Base-by-base conservation (phyloP, 2,797 vertebrate species). In the Eremophila alpestris region DNA sequence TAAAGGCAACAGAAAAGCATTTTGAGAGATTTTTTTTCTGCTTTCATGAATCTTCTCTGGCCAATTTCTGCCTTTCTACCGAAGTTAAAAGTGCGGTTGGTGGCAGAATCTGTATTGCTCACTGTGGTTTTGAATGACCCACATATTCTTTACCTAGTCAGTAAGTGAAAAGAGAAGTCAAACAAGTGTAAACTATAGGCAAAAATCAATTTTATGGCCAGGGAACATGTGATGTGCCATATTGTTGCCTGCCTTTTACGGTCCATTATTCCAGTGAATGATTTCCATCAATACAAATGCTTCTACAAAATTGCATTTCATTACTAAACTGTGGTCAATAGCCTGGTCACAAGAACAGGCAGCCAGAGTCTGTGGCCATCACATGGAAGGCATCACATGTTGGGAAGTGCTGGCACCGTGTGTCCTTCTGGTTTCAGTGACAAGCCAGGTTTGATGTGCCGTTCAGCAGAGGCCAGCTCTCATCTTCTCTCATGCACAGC, bases 1-100 rank as follows among this genome's bases (percentile, higher is more conserved):
- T 96, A 48, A 93, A 95, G 34, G 87, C 54, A 95, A 62, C 5
- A 65, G n/a, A 68, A 82, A 88, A 30, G 82, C 22, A 18, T 68
- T 63, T 54, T 43, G 30, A 67, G 38, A 43, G 8, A 3, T 30
- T 38, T 32, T 34, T 34, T 49, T 68, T 69, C 54, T 55, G 22
- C 32, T 90, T 93, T 85, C 43, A 24, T 64, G 43, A 90, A 71
- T 64, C 5, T 63, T 56, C 34, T 78, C 59, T 65, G 88, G 65
- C 45, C 26, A 60, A 45, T 71, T 80, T 81, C 60, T 58, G 32
- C 18, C 46, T 94, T 93, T 83, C 22, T 58, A 0, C 32, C 58
- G 87, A 86, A 85, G 26, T 84, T 60, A 79, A 75, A 90, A 79
- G 24, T 0, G 0, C 1, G 1, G 34, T 21, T 18, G 5, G n/a